Conservation (phyloP, 2,797 vertebrate genomes). For the Notolabrus celidotus region DNA sequence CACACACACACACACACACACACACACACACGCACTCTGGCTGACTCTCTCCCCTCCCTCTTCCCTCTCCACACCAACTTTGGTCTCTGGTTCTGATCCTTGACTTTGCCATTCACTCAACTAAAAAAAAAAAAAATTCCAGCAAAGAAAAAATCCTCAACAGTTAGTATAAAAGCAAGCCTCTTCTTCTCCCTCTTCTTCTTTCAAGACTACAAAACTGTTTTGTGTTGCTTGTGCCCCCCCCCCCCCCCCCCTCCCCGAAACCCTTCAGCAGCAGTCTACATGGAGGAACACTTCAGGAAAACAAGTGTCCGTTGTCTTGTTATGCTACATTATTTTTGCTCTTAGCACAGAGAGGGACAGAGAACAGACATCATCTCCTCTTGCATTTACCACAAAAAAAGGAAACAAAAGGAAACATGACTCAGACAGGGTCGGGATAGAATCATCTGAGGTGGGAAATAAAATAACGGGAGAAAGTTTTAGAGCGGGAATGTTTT, state of each 20-base stretch:
- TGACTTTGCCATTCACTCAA: conserved; percentile 61
- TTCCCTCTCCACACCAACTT: conserved; percentile 78
- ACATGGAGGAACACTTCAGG: conserved; percentile 69
- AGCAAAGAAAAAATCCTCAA: not conserved
- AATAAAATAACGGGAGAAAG: conserved; percentile 12
- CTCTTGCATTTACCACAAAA: conserved; percentile 66
- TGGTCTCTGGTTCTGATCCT: conserved; percentile 89
- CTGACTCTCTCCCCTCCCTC: conserved; percentile 63
- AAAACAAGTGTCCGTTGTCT: conserved; percentile 65
- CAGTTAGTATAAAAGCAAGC: conserved; percentile 59
- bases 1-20: conserved; percentile 6
- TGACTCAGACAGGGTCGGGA: no score
- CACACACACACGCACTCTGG: conserved; percentile 6
- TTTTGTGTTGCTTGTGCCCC: conserved; percentile 44
- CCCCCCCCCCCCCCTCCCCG: conserved; percentile 27
- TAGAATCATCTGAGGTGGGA: no score
- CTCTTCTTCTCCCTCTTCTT: conserved; percentile 47
- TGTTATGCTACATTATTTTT: conserved; percentile 84
- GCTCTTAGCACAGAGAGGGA: conserved; percentile 63
- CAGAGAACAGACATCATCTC: conserved; percentile 61
- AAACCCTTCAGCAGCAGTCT: conserved; percentile 79
- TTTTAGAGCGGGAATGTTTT: conserved; percentile 53
- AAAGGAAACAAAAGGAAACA: conserved; percentile 51
- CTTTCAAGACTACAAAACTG: conserved; percentile 24
- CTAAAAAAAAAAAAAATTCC: conserved; percentile 27